A percentile compares a stretch with the other conserved stretches of the same genome.
Conservation (phyloP, 2,113 vertebrate species). For the Anser cygnoides region DNA sequence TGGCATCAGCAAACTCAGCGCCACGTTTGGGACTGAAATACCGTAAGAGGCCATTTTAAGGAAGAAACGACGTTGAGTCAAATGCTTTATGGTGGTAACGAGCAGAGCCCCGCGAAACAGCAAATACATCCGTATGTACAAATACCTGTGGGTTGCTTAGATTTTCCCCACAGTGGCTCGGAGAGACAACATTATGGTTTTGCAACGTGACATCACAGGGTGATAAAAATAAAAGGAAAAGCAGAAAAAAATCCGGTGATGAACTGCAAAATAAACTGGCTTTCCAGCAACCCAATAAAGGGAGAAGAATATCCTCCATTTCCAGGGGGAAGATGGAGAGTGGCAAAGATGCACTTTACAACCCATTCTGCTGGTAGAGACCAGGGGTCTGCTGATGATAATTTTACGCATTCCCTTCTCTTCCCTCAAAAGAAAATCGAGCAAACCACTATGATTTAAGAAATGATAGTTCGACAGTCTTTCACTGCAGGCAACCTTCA, state of each 20-base stretch:
- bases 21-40: neutral
- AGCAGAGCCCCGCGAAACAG: neutral
- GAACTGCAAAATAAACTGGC: conserved; percentile 33
- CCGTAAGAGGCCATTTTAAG: neutral
- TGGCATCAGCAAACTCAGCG: conserved; percentile 11
- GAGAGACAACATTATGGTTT: neutral
- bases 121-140: neutral
- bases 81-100: neutral
- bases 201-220: neutral
- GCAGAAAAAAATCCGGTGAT: neutral
- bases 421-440: conserved; percentile 40
- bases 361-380: neutral
- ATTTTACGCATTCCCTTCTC: conserved; percentile 27
- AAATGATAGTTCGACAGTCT: conserved; percentile 39
- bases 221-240: neutral
- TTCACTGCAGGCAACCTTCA: conserved; percentile 56
- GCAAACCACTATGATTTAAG: conserved; percentile 61
- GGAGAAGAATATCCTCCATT: conserved; percentile 38
- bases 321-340: conserved; percentile 35
- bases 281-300: conserved; percentile 21
- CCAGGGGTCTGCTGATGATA: neutral
- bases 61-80: neutral
- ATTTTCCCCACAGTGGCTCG: neutral
- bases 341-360: neutral
- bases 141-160: neutral